phyloP scores from a whole-genome alignment of 2,797 vertebrate species.

The Dromococcyx pavoninus region DNA sequence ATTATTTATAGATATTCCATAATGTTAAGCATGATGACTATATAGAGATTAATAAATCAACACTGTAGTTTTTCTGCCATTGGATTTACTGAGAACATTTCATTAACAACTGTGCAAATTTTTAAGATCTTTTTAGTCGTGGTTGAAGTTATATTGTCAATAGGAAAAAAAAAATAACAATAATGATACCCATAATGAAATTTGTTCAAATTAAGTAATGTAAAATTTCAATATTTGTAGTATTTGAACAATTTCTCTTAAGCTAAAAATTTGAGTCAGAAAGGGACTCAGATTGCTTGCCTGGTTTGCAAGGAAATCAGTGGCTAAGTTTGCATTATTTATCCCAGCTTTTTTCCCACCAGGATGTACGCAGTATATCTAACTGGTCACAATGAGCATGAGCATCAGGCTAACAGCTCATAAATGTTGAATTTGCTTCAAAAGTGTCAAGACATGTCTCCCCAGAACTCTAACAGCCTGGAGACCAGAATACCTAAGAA shows the following conservation, averaged over 20 bases:
- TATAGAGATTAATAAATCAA: neutral
- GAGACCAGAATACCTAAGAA: neutral
- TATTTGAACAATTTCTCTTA: neutral
- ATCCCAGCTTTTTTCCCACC: neutral
- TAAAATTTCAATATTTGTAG: neutral
- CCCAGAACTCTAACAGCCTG: neutral
- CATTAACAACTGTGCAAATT: neutral
- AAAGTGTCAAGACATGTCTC: rapidly evolving
- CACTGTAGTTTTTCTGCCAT: neutral
- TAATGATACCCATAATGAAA: neutral
- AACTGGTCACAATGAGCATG: neutral
- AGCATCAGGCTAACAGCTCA: neutral
- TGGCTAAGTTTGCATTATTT: neutral
- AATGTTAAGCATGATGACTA: neutral
- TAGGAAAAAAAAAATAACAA: neutral
- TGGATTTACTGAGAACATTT: neutral
- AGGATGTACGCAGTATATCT: neutral
- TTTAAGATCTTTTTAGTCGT: neutral
- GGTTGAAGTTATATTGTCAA: neutral
- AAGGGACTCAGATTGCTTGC: neutral
- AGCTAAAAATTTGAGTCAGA: neutral
- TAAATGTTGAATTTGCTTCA: neutral
- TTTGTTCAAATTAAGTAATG: neutral
- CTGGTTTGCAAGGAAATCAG: neutral
- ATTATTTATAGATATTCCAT: slow-evolving; percentile 14